phyloP scores from a whole-genome alignment of 2,113 vertebrate genomes.

The Aplodontia rufa region DNA sequence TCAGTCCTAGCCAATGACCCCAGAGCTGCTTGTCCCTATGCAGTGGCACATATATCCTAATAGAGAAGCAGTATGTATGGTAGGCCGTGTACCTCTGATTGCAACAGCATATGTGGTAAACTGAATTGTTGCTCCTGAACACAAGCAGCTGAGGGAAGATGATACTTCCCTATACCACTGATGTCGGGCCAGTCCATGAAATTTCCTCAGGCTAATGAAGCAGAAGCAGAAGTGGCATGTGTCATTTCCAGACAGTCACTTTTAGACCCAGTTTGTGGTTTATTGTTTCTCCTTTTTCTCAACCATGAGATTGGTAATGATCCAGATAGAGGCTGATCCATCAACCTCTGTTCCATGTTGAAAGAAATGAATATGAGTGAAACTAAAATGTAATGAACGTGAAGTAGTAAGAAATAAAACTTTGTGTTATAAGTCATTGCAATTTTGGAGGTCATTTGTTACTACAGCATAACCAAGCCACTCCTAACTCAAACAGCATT shows the following conservation, averaged over 20 bases:
- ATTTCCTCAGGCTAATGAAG: not conserved
- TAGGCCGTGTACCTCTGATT: not conserved
- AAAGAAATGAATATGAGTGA: not conserved
- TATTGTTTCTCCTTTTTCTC: conserved; percentile 52
- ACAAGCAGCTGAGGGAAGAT: not conserved
- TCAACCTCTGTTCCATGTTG: not conserved
- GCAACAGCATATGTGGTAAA: not conserved
- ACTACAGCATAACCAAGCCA: not conserved
- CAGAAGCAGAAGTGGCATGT: conserved; percentile 21
- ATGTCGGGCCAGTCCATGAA: not conserved
- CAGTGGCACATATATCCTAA: not conserved
- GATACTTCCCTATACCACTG: not conserved
- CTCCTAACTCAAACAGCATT: not conserved
- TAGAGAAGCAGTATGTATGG: not conserved
- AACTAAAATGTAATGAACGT: not conserved
- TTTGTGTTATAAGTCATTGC: not conserved
- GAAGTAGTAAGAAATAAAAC: not conserved
- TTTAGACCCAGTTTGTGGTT: conserved; percentile 3
- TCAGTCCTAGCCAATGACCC: not conserved
- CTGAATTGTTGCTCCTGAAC: not conserved
- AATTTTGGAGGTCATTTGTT: not conserved
- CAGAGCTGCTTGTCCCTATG: not conserved
- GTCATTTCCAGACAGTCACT: conserved; percentile 5
- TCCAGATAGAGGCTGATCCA: not conserved
- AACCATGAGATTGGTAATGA: not conserved